Evolutionary conservation across 2,797 vertebrate species (phyloP).

Genomic region (Nyctalus aviator): DNA sequence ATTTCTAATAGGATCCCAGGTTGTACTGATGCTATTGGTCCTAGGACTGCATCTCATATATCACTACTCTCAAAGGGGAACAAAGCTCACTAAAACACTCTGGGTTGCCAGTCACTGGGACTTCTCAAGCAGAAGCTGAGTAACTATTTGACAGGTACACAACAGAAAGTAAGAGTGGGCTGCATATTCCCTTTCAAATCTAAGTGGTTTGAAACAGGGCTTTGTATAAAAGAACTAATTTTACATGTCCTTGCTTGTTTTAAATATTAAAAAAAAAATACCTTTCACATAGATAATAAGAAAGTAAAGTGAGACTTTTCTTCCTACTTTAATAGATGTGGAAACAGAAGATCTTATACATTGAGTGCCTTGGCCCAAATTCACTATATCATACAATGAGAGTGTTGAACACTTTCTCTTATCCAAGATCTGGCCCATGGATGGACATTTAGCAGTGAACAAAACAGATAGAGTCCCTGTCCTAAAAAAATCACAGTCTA

Average conservation of each 20-base stretch:
- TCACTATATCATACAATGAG: background rate
- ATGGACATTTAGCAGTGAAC: background rate
- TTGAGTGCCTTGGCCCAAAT: background rate
- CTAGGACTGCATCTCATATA: background rate
- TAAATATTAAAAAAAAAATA: background rate
- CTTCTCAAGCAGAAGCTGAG: background rate
- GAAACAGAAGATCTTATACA: background rate
- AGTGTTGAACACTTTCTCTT: background rate
- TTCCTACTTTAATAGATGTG: background rate
- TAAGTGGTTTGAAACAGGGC: background rate
- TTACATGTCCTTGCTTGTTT: background rate
- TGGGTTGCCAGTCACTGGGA: background rate
- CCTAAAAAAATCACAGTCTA: background rate
- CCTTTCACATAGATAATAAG: background rate
- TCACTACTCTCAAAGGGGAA: background rate
- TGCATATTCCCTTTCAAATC: background rate
- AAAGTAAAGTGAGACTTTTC: background rate
- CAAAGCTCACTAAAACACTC: background rate
- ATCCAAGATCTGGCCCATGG: background rate
- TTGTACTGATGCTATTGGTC: background rate
- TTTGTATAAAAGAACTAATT: slow-evolving; percentile 41
- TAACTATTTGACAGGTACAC: background rate
- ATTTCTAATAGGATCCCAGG: background rate
- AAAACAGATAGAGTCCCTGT: background rate
- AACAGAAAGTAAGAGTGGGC: background rate